phyloP scores from a whole-genome alignment of 1,140 invertebrate species.

The Dendrolimus kikuchii region DNA sequence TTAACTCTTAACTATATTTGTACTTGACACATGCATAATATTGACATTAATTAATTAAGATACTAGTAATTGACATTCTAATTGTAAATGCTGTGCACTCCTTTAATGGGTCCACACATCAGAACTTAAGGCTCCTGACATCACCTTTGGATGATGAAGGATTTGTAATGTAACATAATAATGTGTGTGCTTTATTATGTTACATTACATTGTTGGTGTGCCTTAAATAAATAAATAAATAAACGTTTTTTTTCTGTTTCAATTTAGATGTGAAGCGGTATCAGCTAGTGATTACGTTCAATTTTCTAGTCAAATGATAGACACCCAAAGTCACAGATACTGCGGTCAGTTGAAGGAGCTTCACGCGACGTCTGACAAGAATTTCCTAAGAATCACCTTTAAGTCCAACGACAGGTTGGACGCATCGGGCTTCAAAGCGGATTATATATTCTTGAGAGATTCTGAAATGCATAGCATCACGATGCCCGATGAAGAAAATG shows the following conservation, averaged over 20 bases:
- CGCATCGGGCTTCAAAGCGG: conserved; percentile 92
- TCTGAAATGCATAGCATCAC: conserved; percentile 61
- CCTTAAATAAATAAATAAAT: too few relatives aligned
- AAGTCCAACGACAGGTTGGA: conserved; percentile 94
- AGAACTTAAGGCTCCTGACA: too few relatives aligned
- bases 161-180: too few relatives aligned
- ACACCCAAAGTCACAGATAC: conserved; percentile 85
- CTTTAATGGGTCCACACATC: too few relatives aligned
- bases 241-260: conserved; percentile 6
- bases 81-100: too few relatives aligned
- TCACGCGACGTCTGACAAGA: conserved; percentile 87
- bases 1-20: too few relatives aligned
- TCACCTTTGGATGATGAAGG: too few relatives aligned
- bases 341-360: conserved; percentile 88
- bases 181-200: too few relatives aligned
- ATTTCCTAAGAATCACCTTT: conserved; percentile 95
- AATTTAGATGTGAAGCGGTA: conserved; percentile 83
- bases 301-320: conserved; percentile 93
- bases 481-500: conserved; percentile 36
- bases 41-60: conserved; percentile 7
- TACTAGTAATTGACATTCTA: too few relatives aligned
- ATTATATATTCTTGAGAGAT: conserved; percentile 82
- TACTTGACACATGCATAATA: too few relatives aligned
- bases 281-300: conserved; percentile 95
- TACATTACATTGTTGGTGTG: too few relatives aligned